Evolutionary conservation across 2,888 invertebrate species (phyloP), one percentile per base, ranked within the genome.

Genomic region (Agrilus cyanescens): DNA sequence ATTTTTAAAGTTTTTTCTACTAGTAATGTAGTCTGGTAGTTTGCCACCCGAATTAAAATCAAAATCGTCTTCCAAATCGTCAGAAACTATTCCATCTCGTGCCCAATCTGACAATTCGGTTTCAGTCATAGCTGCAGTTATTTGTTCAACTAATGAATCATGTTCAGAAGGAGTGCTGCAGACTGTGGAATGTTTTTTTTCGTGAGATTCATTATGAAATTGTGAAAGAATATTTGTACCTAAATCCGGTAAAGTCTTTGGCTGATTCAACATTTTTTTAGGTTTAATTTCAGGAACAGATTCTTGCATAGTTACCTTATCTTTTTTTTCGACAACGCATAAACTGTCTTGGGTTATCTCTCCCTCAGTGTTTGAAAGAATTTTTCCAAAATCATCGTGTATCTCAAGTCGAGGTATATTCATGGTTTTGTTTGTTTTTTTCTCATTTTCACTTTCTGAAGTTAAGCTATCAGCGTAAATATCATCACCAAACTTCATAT

Each of bases 21-120:
- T 55, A 41, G 57, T 57, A 36, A 58, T 54, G 43, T 55, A 53
- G 29, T 60, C 51, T 38, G 60, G 58, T 4, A 54, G 57, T 1
- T 68, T 63, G 32, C 64, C 67, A 2, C 68, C 71, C 0, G 74
- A 71, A 55, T 75, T 74, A 2, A 76, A 67, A 32, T 70, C 73
- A 51, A 76, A 75, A 45, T 79, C 79, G 37, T 80, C 79, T 32
- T 77, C 76, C 43, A 85, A 75, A 58, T 85, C 85, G 54, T 86
- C 86, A 1, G 85, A 77, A 2, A 81, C 82, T 32, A 77, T 80
- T 50, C 81, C 84, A 56, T 89, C 88, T 4, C 83, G 76, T 0
- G 86, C 87, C 89, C 88, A 89, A 61, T 90, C 89, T 0, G 87
- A 88, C n/a, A 88, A 68, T 59, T 89, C 89, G 0, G 88, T 88